Base-by-base conservation (phyloP, 92 coral and sea anemone genomes). In the Porites cylindrica region DNA sequence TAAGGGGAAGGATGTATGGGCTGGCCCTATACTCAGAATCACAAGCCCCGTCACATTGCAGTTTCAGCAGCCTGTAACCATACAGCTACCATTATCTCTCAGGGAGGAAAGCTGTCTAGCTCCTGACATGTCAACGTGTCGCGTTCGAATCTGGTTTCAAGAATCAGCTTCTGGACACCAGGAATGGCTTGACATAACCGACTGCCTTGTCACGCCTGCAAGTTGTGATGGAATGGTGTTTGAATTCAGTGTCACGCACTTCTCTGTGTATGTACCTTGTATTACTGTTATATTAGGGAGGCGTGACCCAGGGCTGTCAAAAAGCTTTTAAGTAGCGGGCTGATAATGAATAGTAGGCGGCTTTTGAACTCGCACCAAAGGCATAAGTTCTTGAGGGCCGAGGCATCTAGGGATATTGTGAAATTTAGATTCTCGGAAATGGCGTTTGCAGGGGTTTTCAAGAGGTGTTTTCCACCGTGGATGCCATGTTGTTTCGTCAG, bases 1-100 rank as follows among this genome's bases (percentile, higher is more conserved):
- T 10, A 62, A 17, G 38, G 5, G 63, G 19, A 53, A 51, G 82
- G 32, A 84, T 24, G n/a, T 75, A 50, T 66, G 63, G 19, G 72
- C 88, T 10, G 88, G 81, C 11, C 88, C 88, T 6, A 75, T 84
- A 20, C 73, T 84, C 19, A 66, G 81, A 20, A 51, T 84, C 10
- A 61, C 73, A 21, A 51, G 73, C 29, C 8, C 60, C 14, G 75
- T 13, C 24, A 23, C 66, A 51, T 65, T 50, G 1, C 32, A 62
- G 38, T 84, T 84, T 17, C 74, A 62, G 20, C 18, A 73, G 11
- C 82, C 75, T 6, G 66, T 84, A 3, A 75, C 88, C 24, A 20
- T 84, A 4, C 80, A 74, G 74, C 73, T 84, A 1, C 88, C 88
- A 2, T 50, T 75, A 63, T 84, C 82, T 0, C 26, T 84, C 21